A percentile compares a stretch with the other conserved stretches of the same genome.
phyloP scores from a whole-genome alignment of 2,797 vertebrate species.

The Oreonectes daqikongensis region DNA sequence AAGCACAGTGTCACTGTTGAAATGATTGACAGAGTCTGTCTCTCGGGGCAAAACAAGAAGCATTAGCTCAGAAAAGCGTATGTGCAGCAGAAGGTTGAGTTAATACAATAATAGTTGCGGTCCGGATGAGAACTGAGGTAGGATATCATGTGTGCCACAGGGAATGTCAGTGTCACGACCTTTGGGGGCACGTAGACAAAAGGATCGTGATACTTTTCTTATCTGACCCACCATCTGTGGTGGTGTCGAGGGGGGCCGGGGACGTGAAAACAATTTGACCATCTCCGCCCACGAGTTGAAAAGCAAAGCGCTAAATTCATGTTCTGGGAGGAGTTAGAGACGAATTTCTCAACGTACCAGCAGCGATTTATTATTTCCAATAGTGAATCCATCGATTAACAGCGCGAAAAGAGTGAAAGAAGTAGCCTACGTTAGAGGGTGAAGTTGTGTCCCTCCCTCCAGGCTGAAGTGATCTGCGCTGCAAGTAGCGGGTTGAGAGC shows the following conservation, averaged over 20 bases:
- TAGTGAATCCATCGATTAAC: constrained; percentile 6
- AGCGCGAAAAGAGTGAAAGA: constrained; percentile 45
- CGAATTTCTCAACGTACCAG: constrained; percentile 11
- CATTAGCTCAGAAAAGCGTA: not conserved
- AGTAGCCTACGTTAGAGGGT: constrained; percentile 32
- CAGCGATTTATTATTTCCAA: not conserved
- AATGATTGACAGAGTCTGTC: not conserved
- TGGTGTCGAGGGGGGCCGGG: constrained; percentile 73
- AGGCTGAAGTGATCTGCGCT: constrained; percentile 45
- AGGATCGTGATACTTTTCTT: constrained; percentile 68
- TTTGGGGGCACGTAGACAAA: constrained; percentile 69
- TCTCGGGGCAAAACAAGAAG: not conserved
- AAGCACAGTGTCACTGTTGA: not conserved
- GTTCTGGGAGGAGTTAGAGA: constrained; percentile 47
- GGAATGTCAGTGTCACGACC: constrained; percentile 81
- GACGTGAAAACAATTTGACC: constrained; percentile 70
- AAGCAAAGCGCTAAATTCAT: constrained; percentile 63
- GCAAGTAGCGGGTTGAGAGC: not conserved
- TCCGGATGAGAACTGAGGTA: constrained; percentile 54
- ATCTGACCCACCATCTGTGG: constrained; percentile 77
- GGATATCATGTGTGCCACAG: constrained; percentile 71
- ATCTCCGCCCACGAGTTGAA: constrained; percentile 60
- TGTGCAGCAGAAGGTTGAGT: not conserved
- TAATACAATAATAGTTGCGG: constrained; percentile 49
- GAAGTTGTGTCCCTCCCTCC: constrained; percentile 63